Evolutionary conservation across 2,888 invertebrate species (phyloP).

Genomic region (Holacanthella duospinosa): DNA sequence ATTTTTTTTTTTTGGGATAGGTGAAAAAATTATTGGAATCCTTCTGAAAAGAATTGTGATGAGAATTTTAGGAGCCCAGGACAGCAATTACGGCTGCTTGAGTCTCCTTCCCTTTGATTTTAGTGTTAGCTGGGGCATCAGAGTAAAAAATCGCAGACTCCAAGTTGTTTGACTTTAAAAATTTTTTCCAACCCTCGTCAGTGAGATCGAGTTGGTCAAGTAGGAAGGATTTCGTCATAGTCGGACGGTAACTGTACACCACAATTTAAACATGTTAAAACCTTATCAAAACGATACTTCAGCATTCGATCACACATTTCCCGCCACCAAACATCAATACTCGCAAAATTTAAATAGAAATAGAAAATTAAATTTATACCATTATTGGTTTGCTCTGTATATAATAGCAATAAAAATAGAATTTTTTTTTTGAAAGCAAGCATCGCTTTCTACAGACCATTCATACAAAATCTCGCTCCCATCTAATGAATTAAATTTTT

Average conservation of each 20-base stretch:
- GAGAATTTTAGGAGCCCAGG: not conserved
- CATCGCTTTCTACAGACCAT: no score
- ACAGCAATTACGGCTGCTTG: not conserved
- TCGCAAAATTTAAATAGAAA: conserved; percentile 2
- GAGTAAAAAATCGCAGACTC: conserved; percentile 36
- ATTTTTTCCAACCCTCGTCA: conserved; percentile 34
- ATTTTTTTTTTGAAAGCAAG: no score
- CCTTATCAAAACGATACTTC: not conserved
- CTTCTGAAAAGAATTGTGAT: not conserved
- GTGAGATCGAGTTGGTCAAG: conserved; percentile 35
- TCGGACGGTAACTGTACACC: conserved; percentile 36
- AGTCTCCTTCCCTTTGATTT: conserved; percentile 37
- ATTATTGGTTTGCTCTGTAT: no score
- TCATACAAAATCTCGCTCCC: no score
- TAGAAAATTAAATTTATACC: no score
- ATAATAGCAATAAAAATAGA: no score
- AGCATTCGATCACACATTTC: not conserved
- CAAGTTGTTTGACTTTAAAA: conserved; percentile 34
- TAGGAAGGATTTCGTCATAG: conserved; percentile 34
- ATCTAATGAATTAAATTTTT: no score
- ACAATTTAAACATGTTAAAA: conserved; percentile 7
- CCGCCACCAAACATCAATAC: not conserved
- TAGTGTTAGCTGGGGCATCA: conserved; percentile 34
- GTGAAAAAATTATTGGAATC: not conserved
- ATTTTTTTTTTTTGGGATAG: no score